Conservation (phyloP, 2,888 invertebrate species). For the Lathronympha strigana region DNA sequence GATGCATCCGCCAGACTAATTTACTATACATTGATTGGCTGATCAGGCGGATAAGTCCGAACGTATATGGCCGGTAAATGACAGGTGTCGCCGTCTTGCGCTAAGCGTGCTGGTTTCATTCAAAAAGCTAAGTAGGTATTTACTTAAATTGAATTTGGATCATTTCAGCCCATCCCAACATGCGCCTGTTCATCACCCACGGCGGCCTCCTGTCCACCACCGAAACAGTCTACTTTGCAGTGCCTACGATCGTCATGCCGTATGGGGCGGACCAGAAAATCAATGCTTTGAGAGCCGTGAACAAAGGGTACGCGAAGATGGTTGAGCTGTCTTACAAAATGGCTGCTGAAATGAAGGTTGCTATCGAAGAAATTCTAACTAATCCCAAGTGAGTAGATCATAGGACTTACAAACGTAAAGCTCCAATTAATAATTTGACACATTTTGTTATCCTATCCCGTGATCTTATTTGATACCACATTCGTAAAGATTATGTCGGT, state of each 20-base stretch:
- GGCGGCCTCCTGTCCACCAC: conserved; percentile 43
- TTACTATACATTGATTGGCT: too few relatives aligned
- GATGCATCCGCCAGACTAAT: too few relatives aligned
- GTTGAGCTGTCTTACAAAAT: conserved; percentile 38
- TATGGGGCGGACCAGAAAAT: conserved; percentile 40
- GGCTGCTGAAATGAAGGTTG: conserved; percentile 27
- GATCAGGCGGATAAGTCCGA: too few relatives aligned
- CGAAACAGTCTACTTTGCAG: conserved; percentile 42
- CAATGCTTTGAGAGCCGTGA: conserved; percentile 41
- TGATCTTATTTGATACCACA: too few relatives aligned
- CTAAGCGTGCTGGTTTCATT: too few relatives aligned
- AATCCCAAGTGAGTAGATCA: conserved; percentile 33
- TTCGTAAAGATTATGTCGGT: too few relatives aligned
- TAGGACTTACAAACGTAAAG: not conserved
- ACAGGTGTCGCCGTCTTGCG: too few relatives aligned
- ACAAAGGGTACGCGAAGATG: conserved; percentile 39
- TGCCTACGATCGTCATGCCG: conserved; percentile 44
- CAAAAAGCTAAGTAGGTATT: not conserved
- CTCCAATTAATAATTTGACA: too few relatives aligned
- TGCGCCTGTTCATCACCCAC: conserved; percentile 42
- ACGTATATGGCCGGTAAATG: too few relatives aligned
- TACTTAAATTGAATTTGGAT: not conserved
- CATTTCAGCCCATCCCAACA: conserved; percentile 42
- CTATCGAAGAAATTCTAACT: conserved; percentile 34
- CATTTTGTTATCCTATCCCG: too few relatives aligned